These are phyloP conservation scores for Lanius collurio DNA, from an alignment of 2,113 vertebrate species.

Conservation along the genomic window DNA sequence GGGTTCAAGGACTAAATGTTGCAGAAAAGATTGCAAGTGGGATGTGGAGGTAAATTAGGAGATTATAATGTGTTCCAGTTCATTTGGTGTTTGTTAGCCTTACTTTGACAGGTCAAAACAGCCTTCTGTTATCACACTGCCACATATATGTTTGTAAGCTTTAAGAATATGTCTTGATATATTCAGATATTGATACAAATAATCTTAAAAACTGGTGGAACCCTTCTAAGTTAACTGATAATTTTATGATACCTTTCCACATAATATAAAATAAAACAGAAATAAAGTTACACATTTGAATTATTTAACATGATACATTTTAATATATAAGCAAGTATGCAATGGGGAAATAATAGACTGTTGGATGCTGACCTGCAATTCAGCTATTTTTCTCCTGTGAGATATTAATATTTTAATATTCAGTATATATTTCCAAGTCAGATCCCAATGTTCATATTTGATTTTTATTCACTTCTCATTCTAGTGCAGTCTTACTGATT, in stretches of 20 bases:
- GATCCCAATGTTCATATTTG: background rate
- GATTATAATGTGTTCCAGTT: slow-evolving; percentile 45
- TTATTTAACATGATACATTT: slow-evolving; percentile 30
- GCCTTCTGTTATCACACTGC: slow-evolving; percentile 4
- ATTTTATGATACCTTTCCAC: slow-evolving; percentile 5
- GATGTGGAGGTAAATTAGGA: slow-evolving; percentile 9
- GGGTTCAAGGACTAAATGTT: slow-evolving; percentile 52
- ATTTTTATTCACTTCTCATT: slow-evolving; percentile 27
- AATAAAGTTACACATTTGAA: slow-evolving; percentile 24
- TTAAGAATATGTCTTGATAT: background rate
- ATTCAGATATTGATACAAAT: slow-evolving; percentile 43
- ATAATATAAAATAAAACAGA: background rate
- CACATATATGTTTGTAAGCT: slow-evolving; percentile 22
- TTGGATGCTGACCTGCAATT: slow-evolving; percentile 21
- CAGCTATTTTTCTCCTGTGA: slow-evolving; percentile 20
- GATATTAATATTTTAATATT: slow-evolving; percentile 54
- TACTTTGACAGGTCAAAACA: slow-evolving; percentile 24
- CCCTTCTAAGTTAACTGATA: background rate
- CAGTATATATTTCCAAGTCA: slow-evolving; percentile 20
- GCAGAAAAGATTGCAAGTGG: slow-evolving; percentile 21
- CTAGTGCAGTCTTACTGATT: background rate
- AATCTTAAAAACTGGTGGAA: background rate
- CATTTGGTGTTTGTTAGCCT: slow-evolving; percentile 56
- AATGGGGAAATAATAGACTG: background rate
- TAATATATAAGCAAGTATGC: slow-evolving; percentile 4